A percentile compares a stretch with the other conserved stretches of the same genome.
Evolutionary conservation across 2,888 invertebrate species (phyloP).

Genomic region (Malachius bipustulatus): DNA sequence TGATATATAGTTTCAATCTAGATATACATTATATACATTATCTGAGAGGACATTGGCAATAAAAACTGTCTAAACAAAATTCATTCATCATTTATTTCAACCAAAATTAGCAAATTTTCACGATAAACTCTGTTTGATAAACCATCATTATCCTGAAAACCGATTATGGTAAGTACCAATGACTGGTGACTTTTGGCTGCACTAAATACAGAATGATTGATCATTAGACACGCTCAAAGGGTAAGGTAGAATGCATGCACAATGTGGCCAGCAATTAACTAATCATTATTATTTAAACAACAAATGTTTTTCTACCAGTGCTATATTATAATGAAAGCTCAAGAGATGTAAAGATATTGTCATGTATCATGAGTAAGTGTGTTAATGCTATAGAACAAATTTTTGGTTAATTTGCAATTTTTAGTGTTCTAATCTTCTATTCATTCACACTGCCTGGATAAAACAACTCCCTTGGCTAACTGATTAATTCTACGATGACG

Average conservation of each 20-base stretch:
- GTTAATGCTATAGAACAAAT: background rate
- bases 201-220: too few species aligned
- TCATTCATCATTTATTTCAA: too few species aligned
- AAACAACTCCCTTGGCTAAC: background rate
- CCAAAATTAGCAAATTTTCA: too few species aligned
- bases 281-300: too few species aligned
- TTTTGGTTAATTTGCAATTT: too few species aligned
- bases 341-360: slow-evolving; percentile 33
- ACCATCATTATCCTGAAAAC: background rate
- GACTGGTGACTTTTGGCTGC: too few species aligned
- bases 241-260: too few species aligned
- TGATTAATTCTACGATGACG: slow-evolving; percentile 1
- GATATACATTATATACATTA: slow-evolving; percentile 38
- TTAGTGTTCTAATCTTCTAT: slow-evolving; percentile 1
- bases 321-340: slow-evolving; percentile 25
- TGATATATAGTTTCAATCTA: slow-evolving; percentile 35
- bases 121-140: background rate
- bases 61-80: slow-evolving; percentile 19
- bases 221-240: too few species aligned
- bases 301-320: slow-evolving; percentile 22
- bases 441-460: too few species aligned
- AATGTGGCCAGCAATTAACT: too few species aligned
- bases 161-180: slow-evolving; percentile 1
- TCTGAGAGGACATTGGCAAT: slow-evolving; percentile 29
- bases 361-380: slow-evolving; percentile 31